Percentiles rank a stretch among this genome's conserved stretches.
phyloP scores from a whole-genome alignment of 2,797 vertebrate species.

The Bufotes viridis region DNA sequence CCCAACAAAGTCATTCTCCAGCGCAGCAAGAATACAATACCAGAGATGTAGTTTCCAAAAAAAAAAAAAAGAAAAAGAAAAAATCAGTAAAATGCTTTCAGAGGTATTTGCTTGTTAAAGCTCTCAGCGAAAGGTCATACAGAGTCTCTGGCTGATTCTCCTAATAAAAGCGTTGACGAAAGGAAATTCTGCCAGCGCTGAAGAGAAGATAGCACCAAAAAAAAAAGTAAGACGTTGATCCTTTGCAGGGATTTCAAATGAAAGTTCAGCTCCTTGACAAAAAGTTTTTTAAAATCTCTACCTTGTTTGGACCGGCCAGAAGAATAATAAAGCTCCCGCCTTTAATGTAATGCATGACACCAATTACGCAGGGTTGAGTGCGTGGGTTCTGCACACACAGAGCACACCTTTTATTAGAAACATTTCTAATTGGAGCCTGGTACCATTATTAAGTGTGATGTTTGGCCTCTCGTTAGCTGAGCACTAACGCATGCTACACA shows the following conservation, averaged over 20 bases:
- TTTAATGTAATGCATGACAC: conserved; percentile 46
- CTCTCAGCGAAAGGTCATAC: conserved; percentile 57
- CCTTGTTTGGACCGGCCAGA: conserved; percentile 4
- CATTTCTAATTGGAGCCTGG: conserved; percentile 41
- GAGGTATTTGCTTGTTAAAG: conserved; percentile 62
- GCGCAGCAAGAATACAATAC: conserved; percentile 58
- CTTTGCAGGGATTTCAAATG: conserved; percentile 47
- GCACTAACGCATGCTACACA: conserved; percentile 2
- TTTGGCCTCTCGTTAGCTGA: conserved; percentile 40
- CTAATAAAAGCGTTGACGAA: conserved; percentile 57
- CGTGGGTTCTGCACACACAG: background rate
- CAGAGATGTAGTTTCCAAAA: conserved; percentile 54
- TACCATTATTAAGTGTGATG: conserved; percentile 13
- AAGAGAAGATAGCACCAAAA: conserved; percentile 19
- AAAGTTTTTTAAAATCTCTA: conserved; percentile 35
- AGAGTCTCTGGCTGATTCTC: conserved; percentile 53
- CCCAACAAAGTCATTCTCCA: conserved; percentile 55
- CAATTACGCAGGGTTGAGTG: conserved; percentile 39
- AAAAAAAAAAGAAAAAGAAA: conserved; percentile 49
- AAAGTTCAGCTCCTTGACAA: conserved; percentile 38
- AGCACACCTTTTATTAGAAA: conserved; percentile 28
- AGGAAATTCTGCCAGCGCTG: conserved; percentile 39
- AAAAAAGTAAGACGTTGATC: conserved; percentile 19
- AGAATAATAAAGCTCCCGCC: background rate
- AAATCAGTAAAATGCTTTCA: conserved; percentile 60